These are phyloP conservation scores for Argopecten irradians DNA, from an alignment of 1,140 invertebrate genomes.

Conservation along the genomic window DNA sequence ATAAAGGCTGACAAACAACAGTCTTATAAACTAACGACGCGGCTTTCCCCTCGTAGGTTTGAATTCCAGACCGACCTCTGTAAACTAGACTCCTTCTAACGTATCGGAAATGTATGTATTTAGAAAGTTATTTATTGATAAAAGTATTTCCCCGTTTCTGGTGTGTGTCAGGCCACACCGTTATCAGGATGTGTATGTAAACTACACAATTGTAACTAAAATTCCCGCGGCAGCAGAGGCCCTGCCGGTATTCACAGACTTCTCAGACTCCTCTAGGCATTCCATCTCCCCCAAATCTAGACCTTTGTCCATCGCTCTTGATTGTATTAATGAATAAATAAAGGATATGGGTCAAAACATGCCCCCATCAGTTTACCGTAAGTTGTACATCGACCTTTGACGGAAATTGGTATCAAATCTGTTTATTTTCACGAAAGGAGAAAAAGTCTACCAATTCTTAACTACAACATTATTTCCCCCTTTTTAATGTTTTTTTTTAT, in stretches of 20 bases:
- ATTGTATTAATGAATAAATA: conserved; percentile 19
- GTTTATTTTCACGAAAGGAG: background rate
- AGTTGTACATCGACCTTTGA: background rate
- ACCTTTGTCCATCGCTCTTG: background rate
- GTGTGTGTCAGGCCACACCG: background rate
- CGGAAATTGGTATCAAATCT: background rate
- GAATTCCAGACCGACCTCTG: background rate
- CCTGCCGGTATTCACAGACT: background rate
- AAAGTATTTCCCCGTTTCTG: background rate
- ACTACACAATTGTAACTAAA: conserved; percentile 18
- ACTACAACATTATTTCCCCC: too few relatives aligned
- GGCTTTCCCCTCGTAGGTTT: background rate
- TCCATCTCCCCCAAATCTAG: background rate
- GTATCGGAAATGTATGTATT: conserved; percentile 10
- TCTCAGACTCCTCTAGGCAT: background rate
- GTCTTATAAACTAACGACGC: background rate
- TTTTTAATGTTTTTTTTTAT: too few relatives aligned
- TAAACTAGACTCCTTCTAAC: background rate
- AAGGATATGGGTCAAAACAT: background rate
- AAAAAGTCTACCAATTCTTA: too few relatives aligned
- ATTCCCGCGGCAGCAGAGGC: background rate
- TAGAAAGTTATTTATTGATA: conserved; percentile 23
- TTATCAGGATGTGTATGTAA: background rate
- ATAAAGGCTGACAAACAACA: background rate
- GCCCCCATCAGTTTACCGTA: background rate